Conservation (phyloP, 2,113 vertebrate species). For the Rynchops niger region DNA sequence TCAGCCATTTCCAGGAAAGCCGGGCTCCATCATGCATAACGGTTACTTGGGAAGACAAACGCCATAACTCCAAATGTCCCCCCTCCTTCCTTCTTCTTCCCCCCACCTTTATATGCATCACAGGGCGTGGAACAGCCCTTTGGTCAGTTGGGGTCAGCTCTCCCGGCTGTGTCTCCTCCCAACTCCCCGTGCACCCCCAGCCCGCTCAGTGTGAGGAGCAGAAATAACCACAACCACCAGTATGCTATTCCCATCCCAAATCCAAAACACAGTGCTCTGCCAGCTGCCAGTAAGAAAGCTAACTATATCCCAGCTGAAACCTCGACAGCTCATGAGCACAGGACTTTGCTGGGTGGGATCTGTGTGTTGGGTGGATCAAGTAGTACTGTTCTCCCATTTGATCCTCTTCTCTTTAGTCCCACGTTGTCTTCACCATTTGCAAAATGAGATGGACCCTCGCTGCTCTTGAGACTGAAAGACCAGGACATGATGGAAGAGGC, state of each 20-base stretch:
- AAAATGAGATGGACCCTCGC: accelerated
- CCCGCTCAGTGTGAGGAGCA: neutral
- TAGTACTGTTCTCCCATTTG: neutral
- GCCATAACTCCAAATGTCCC: neutral
- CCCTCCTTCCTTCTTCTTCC: neutral
- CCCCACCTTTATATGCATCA: neutral
- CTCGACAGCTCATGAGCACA: neutral
- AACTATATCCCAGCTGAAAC: neutral
- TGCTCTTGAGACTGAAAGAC: neutral
- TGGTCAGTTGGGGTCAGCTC: neutral
- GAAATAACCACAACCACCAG: neutral
- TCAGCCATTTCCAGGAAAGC: neutral
- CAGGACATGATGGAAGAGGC: neutral
- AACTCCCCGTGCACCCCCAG: neutral
- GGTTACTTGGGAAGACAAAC: neutral
- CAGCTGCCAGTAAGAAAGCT: neutral
- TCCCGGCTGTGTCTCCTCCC: neutral
- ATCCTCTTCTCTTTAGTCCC: neutral
- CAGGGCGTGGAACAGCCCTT: neutral
- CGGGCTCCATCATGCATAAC: neutral
- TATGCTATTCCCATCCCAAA: neutral
- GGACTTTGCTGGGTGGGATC: neutral
- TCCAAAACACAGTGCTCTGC: neutral
- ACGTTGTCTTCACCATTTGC: accelerated
- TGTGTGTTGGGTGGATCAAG: neutral